Conservation (phyloP, 2,797 vertebrate genomes). For the Xerus rutilus region DNA sequence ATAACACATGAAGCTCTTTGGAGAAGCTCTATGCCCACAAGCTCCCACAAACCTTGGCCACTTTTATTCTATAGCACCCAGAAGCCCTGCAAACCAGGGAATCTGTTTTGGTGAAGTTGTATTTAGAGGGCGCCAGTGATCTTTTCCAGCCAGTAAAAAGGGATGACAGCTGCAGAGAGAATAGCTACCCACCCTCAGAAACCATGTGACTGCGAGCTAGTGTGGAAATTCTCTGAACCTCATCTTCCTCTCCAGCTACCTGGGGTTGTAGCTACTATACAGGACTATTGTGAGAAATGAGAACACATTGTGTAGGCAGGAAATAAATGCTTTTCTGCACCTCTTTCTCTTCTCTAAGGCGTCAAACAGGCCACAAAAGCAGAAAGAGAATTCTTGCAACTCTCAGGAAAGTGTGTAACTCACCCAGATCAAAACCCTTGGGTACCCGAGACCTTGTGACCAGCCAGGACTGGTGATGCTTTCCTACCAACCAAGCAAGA, state of each 20-base stretch:
- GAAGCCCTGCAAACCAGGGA: background rate
- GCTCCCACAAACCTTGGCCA: background rate
- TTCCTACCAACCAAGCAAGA: background rate
- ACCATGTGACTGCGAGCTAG: no score
- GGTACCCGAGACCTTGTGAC: background rate
- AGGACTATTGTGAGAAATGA: background rate
- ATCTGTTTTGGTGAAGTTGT: fast-evolving
- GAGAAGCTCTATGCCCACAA: background rate
- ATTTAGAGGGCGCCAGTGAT: fast-evolving
- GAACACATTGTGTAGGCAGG: background rate
- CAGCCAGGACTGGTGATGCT: background rate
- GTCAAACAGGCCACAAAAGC: background rate
- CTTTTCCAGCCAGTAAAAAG: background rate
- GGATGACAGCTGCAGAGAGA: background rate
- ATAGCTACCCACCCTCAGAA: background rate
- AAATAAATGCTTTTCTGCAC: background rate
- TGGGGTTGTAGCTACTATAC: no score
- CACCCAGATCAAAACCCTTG: background rate
- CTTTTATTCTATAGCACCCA: fast-evolving
- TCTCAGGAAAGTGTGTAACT: background rate
- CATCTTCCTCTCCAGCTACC: background rate
- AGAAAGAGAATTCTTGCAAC: background rate
- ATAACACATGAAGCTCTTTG: background rate
- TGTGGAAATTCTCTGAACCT: background rate
- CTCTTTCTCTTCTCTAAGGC: background rate